Evolutionary conservation across 2,797 vertebrate species (phyloP).

Genomic region (Tangara arthus): DNA sequence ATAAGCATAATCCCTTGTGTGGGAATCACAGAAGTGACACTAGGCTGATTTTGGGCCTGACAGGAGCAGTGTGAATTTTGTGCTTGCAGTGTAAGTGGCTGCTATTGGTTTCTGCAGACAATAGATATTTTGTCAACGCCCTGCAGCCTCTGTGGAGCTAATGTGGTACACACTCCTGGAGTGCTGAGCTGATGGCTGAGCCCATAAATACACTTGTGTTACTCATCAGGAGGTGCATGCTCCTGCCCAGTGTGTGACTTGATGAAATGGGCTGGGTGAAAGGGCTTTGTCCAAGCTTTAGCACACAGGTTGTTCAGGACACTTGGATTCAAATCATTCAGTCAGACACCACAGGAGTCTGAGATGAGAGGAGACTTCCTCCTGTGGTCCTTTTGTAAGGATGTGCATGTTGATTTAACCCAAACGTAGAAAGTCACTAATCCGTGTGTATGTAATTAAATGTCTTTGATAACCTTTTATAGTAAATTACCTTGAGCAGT

Average conservation of each 20-base stretch:
- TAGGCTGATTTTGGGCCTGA: background rate
- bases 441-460: background rate
- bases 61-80: accelerated
- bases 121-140: background rate
- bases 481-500: background rate
- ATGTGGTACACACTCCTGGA: background rate
- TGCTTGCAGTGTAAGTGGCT: background rate
- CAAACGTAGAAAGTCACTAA: background rate
- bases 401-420: background rate
- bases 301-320: background rate
- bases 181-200: background rate
- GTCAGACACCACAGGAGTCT: background rate
- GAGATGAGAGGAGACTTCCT: background rate
- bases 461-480: background rate
- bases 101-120: background rate
- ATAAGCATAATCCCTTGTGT: background rate
- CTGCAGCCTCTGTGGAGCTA: too few relatives aligned
- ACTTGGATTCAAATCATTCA: background rate
- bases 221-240: background rate
- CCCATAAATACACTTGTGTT: background rate
- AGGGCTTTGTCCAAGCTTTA: background rate
- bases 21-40: too few relatives aligned
- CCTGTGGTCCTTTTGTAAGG: background rate
- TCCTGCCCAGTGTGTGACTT: background rate
- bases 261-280: background rate